Evolutionary conservation across 2,113 vertebrate genomes (phyloP).

Genomic region (Zosterops pallidus): DNA sequence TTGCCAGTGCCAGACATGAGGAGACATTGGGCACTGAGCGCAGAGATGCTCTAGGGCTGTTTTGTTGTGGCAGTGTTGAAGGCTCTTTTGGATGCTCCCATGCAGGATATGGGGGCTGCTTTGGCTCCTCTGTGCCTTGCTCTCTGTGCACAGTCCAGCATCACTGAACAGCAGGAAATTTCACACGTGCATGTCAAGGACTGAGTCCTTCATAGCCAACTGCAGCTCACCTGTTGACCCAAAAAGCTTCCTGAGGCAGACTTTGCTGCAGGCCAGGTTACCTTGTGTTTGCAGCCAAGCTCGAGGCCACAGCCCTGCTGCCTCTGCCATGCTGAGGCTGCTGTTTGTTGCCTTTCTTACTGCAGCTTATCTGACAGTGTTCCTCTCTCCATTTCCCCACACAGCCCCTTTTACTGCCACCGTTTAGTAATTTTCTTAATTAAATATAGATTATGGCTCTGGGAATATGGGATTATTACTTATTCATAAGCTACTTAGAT

Average conservation of each 20-base stretch:
- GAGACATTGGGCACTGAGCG: not conserved
- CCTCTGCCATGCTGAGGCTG: not conserved
- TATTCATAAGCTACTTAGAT: slow-evolving; percentile 52
- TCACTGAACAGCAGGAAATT: not conserved
- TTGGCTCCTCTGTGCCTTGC: not conserved
- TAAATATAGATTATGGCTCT: slow-evolving; percentile 58
- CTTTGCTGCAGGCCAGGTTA: not conserved
- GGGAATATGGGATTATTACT: slow-evolving; percentile 45
- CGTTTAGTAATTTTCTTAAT: slow-evolving; percentile 60
- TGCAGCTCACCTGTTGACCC: not conserved
- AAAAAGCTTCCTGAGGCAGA: not conserved
- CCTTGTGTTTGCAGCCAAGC: not conserved
- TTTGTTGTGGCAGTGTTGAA: fast-evolving
- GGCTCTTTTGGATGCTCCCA: not conserved
- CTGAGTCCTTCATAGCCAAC: not conserved
- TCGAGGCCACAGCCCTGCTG: not conserved
- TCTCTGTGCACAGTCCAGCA: not conserved
- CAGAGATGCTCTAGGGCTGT: fast-evolving
- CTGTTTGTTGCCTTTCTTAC: not conserved
- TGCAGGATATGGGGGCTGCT: not conserved
- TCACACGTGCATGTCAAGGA: not conserved
- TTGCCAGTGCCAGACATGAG: not conserved
- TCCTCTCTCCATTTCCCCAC: not conserved
- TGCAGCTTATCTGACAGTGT: not conserved
- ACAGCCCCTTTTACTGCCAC: not conserved